Evolutionary conservation across 1,140 invertebrate species (phyloP).

Genomic region (Penaeus japonicus): DNA sequence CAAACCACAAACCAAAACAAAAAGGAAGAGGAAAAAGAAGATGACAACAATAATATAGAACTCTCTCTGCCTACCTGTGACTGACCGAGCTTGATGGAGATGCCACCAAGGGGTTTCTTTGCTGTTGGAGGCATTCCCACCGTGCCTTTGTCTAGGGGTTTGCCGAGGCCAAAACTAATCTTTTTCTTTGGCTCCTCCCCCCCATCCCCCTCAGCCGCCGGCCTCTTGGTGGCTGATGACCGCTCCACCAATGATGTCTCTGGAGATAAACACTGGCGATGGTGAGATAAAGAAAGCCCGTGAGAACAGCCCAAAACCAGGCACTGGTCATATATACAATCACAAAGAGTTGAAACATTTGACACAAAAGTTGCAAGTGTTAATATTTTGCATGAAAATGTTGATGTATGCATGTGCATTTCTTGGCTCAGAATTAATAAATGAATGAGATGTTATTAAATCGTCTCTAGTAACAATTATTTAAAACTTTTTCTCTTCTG

Average conservation of each 20-base stretch:
- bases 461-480: too few relatives aligned
- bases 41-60: too few relatives aligned
- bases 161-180: constrained; percentile 46
- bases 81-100: constrained; percentile 48
- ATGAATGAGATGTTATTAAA: too few relatives aligned
- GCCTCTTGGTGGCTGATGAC: constrained; percentile 43
- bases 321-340: neutral
- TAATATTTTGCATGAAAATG: neutral
- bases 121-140: neutral
- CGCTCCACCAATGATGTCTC: constrained; percentile 49
- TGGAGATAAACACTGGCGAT: constrained; percentile 57
- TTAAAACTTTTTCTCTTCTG: too few relatives aligned
- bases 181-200: constrained; percentile 53
- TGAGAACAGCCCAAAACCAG: constrained; percentile 39
- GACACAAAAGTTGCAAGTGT: neutral
- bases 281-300: constrained; percentile 52
- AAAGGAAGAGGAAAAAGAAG: too few relatives aligned
- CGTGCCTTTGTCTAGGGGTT: constrained; percentile 9
- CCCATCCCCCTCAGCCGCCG: constrained; percentile 36
- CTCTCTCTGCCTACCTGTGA: constrained; percentile 3
- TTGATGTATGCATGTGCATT: too few relatives aligned
- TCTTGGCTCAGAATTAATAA: too few relatives aligned
- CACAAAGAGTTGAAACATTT: neutral
- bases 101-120: constrained; percentile 34
- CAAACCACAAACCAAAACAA: too few relatives aligned